Base-by-base conservation (phyloP, 2,113 vertebrate species). In the Sander vitreus region DNA sequence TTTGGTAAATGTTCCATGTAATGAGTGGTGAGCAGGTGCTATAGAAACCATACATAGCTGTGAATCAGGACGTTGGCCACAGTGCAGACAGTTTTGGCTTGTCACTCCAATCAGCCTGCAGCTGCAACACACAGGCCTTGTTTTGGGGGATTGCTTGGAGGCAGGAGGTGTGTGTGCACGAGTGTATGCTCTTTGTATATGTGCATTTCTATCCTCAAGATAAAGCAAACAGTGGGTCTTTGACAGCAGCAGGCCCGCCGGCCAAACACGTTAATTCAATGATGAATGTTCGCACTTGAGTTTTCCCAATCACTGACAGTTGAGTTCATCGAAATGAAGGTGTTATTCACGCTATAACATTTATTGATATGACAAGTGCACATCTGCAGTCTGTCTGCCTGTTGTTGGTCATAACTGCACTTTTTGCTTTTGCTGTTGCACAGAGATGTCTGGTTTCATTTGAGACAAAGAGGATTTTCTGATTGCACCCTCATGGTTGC, bases 221-320 rank as follows among this genome's bases (percentile, higher is more conserved):
- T 16, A 47, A 80, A 73, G 36, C 76, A 74, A 76, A 57, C n/a
- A 19, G 16, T 14, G 47, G 80, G 78, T 83, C 74, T 59, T n/a
- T 64, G 50, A 88, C 79, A 86, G 78, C 77, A 80, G 85, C 81
- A 66, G 84, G 57, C 45, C 27, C 12, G 67, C 39, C 10, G 39
- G 76, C 69, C 82, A 81, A 89, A 85, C 78, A 86, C 85, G 90
- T 92, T 79, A 60, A 73, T 71, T 85, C 23, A 78, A 76, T 84
- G 86, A 90, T 84, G 72, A 80, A 92, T 79, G 88, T 54, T 55
- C 60, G 76, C 27, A 39, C 60, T 53, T 77, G 60, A 73, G 53
- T 76, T 81, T 65, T 62, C 59, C 60, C 68, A 86, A 87, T 83
- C 81, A 69, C 60, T 73, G 86, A 80, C 75, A 64, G 74, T 57